Base-by-base conservation (phyloP, 2,797 vertebrate genomes). In the Mycteria americana region DNA sequence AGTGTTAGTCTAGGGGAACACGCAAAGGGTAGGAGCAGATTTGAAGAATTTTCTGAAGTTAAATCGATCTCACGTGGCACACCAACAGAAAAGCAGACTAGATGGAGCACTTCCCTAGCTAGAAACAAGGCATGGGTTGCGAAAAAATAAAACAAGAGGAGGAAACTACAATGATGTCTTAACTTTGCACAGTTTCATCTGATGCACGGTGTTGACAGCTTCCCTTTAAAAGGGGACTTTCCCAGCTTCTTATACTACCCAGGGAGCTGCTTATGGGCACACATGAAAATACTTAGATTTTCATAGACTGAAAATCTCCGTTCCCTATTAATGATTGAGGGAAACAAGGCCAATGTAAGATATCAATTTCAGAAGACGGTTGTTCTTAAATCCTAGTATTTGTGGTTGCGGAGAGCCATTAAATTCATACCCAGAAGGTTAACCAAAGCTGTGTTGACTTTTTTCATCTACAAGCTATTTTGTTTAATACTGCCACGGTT, bases 371-470 rank as follows among this genome's bases (percentile, higher is more conserved):
- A 68, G 72, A 78, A 72, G 72, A 17, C 3, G 18, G 18, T 65
- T 15, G 1, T 79, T 82, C 41, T 88, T 51, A 48, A 80, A 33
- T 64, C 50, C 25, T 37, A 15, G 18, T 39, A 16, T 73, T 79
- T 95, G 93, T 93, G 85, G 88, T 93, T 81, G 79, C 57, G 67
- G 51, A 81, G 65, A 64, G 73, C 56, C 57, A 23, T 51, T 93
- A 45, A 78, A 35, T 68, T 72, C 0, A 1, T 88, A 73, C 45
- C 88, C 76, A 14, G 69, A 92, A 92, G 72, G 87, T 83, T 85
- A 73, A 84, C 60, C 53, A 54, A 70, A 85, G 56, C 79, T 8
- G 3, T 25, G 76, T 27, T 84, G 88, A 41, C n/a, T 84, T 60
- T 85, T 70, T 76, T 85, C 37, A 2, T 59, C 63, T 62, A 23